Evolutionary conservation across 2,888 invertebrate genomes (phyloP).

Genomic region (Pardosa pseudoannulata): DNA sequence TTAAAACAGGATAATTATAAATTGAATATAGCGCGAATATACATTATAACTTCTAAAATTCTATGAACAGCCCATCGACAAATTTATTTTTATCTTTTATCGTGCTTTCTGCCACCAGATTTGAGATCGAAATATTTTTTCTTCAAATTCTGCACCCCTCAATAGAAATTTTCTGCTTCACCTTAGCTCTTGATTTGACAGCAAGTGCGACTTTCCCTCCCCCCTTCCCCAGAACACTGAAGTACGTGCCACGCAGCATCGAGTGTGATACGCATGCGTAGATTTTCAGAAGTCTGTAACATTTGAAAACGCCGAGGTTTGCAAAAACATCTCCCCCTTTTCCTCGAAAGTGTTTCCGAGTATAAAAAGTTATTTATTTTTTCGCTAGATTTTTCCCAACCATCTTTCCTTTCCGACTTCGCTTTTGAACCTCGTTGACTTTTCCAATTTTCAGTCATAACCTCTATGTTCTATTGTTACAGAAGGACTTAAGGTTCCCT

Average conservation of each 20-base stretch:
- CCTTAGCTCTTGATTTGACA: too few relatives aligned
- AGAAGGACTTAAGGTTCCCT: not conserved
- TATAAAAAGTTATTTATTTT: slow-evolving; percentile 31
- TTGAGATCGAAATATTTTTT: too few relatives aligned
- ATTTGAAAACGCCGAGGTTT: slow-evolving; percentile 43
- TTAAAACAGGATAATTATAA: too few relatives aligned
- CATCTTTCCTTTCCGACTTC: slow-evolving; percentile 3
- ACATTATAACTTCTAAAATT: too few relatives aligned
- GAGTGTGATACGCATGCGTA: slow-evolving; percentile 24
- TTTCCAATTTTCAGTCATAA: slow-evolving; percentile 65
- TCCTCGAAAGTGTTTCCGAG: not conserved
- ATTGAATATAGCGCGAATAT: too few relatives aligned
- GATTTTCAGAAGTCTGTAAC: not conserved
- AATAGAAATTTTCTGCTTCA: too few relatives aligned
- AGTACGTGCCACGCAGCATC: not conserved
- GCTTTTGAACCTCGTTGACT: slow-evolving; percentile 53
- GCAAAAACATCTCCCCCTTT: slow-evolving; percentile 25
- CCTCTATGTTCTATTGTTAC: slow-evolving; percentile 55
- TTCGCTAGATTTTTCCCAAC: slow-evolving; percentile 26
- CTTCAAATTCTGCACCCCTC: too few relatives aligned
- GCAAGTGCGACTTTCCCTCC: too few relatives aligned
- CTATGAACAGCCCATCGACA: too few relatives aligned
- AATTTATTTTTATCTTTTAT: too few relatives aligned
- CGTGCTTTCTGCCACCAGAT: too few relatives aligned
- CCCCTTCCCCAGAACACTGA: too few relatives aligned